Conservation (phyloP, 2,797 vertebrate genomes). For the Pangasius mekongensis region DNA sequence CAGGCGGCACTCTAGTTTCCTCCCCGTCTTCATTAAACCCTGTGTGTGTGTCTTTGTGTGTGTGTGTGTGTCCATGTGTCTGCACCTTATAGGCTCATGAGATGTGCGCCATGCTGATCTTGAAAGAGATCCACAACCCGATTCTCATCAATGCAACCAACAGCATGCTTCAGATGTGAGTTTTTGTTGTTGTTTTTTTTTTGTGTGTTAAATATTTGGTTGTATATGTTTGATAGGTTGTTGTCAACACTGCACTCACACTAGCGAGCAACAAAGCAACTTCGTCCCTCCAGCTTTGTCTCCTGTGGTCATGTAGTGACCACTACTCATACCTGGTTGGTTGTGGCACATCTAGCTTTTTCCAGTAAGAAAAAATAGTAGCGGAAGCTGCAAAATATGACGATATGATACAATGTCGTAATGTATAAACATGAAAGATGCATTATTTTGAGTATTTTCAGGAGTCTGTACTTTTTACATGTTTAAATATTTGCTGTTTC, state of each 20-base stretch:
- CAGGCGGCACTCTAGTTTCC: background rate
- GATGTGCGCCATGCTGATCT: conserved; percentile 97
- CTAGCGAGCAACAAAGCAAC: background rate
- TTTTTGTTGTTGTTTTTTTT: background rate
- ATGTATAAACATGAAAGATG: background rate
- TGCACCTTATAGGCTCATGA: conserved; percentile 86
- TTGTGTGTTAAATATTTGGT: background rate
- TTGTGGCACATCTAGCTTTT: background rate
- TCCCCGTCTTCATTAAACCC: background rate
- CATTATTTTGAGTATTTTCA: background rate
- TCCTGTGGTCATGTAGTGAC: background rate
- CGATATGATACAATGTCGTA: background rate
- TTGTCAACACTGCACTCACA: background rate
- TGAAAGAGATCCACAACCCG: conserved; percentile 92
- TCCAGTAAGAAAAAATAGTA: background rate
- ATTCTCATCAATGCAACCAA: conserved; percentile 98
- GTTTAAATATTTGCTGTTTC: background rate
- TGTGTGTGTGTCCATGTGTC: background rate
- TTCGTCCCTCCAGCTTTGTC: background rate
- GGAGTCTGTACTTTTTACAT: no score
- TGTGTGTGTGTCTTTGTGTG: no score
- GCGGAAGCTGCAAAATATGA: background rate
- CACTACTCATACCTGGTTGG: background rate
- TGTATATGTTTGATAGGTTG: background rate
- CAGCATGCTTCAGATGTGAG: conserved; percentile 95